Evolutionary conservation across 1,140 invertebrate genomes (phyloP), one percentile per base, ranked within the genome.

Genomic region (Cepaea nemoralis): DNA sequence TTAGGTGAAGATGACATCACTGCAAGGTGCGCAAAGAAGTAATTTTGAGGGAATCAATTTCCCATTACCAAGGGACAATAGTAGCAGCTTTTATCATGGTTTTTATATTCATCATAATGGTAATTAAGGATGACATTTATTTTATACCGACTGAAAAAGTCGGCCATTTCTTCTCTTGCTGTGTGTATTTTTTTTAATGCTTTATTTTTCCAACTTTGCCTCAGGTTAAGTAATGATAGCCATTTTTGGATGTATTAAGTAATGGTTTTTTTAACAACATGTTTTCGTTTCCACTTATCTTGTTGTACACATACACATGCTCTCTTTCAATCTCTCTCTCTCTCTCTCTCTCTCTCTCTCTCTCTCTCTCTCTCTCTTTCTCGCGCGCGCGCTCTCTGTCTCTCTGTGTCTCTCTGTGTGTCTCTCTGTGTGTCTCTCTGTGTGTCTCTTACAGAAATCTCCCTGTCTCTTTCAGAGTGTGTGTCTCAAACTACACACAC

Each of bases 41-140:
- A 27, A 63, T 31, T 63, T 48, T 63, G n/a, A 63, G 1, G 59
- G 27, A 27, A 63, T 63, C 59, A 63, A 63, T 63, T 63, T 63
- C 16, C 59, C 59, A 63, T 63, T 63, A 63, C 59, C n/a, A 31
- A 31, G 0, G 59, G n/a, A 63, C 59, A 63, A 63, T 31, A 31
- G n/a, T 31, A 31, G 16, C 59, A 31, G 59, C 59, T 31, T 31
- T 31, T 3, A 19, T 6, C n/a, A 63, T 31, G 1, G 6, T 63
- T 63, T n/a, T 31, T 31, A 31, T 31, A 63, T 31, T 31, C 59
- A 63, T 31, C 59, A 63, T 63, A 31, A 63, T 8, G 16, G 5
- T 31, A 31, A 63, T 63, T 31, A 63, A 5, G 27, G 59, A 63
- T 63, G 59, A 2, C 59, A 63, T 63, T 63, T 63, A 63, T 63